Percentiles rank a stretch among this genome's conserved stretches.
Conservation (phyloP, 1,140 invertebrate genomes). For the Eupristina koningsbergeri region DNA sequence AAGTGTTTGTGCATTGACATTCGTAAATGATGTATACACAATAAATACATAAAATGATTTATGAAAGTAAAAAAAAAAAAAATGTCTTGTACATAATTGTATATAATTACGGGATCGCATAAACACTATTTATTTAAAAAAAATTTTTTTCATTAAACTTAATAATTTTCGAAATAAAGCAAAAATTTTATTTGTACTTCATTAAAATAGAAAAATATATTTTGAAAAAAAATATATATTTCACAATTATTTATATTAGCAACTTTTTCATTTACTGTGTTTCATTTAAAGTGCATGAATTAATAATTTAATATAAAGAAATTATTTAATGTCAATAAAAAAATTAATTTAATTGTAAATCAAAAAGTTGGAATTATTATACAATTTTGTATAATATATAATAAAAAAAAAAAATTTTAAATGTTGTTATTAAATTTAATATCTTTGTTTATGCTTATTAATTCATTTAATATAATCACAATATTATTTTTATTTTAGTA, state of each 20-base stretch:
- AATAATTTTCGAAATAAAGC: too few relatives aligned
- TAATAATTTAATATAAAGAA: background rate
- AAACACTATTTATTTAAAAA: constrained; percentile 29
- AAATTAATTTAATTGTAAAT: too few relatives aligned
- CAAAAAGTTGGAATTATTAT: too few relatives aligned
- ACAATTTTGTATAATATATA: too few relatives aligned
- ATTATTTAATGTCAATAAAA: too few relatives aligned
- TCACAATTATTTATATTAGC: background rate
- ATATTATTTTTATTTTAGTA: too few relatives aligned
- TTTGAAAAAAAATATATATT: constrained; percentile 29
- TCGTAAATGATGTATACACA: constrained; percentile 45
- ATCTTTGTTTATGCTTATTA: too few relatives aligned
- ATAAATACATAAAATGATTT: constrained; percentile 41
- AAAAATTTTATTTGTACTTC: background rate
- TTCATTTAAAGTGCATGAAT: background rate
- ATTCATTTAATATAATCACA: too few relatives aligned
- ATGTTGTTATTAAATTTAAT: background rate
- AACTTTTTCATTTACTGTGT: background rate
- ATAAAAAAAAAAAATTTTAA: background rate
- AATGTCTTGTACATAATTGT: constrained; percentile 50
- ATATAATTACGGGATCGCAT: constrained; percentile 36
- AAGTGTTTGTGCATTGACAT: constrained; percentile 42
- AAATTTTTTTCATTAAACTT: too few relatives aligned
- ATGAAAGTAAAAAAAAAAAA: constrained; percentile 43
- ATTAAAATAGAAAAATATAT: background rate